Evolutionary conservation across 2,797 vertebrate species (phyloP).

Genomic region (Emys orbicularis): DNA sequence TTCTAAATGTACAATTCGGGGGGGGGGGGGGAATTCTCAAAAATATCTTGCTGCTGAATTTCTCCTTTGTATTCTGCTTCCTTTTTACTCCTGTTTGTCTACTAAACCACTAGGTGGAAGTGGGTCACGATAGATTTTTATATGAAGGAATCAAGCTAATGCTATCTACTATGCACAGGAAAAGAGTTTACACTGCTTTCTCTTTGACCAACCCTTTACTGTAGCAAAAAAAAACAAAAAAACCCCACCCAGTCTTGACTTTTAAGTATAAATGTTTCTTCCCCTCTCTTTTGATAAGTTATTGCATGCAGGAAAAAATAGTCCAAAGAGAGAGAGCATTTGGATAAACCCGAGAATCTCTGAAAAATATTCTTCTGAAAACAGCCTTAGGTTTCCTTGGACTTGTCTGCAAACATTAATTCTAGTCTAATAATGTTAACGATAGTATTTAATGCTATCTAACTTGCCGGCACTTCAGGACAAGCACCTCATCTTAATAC

Average conservation of each 20-base stretch:
- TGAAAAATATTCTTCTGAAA: not conserved
- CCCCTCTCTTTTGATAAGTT: not conserved
- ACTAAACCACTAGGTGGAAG: slow-evolving; percentile 21
- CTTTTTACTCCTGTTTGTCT: slow-evolving; percentile 46
- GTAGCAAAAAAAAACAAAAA: not conserved
- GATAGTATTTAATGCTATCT: slow-evolving; percentile 19
- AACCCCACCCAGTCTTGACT: not conserved
- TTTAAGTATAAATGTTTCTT: not conserved
- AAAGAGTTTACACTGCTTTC: not conserved
- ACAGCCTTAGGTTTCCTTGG: not conserved
- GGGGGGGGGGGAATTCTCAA: not conserved
- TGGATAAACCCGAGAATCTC: not conserved
- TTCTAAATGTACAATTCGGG: not conserved
- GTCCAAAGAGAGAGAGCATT: not conserved
- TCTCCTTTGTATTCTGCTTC: slow-evolving; percentile 37
- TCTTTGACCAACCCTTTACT: not conserved
- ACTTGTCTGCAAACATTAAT: slow-evolving; percentile 37
- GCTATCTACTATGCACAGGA: slow-evolving; percentile 22
- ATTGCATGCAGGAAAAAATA: not conserved
- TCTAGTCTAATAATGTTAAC: slow-evolving; percentile 54
- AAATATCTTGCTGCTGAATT: slow-evolving; percentile 23
- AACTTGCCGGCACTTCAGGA: not conserved
- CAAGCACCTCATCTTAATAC: not conserved
- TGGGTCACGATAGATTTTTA: not conserved
- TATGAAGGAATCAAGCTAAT: slow-evolving; percentile 44